phyloP scores from a whole-genome alignment of 2,113 vertebrate species.

The Ciconia stormi region DNA sequence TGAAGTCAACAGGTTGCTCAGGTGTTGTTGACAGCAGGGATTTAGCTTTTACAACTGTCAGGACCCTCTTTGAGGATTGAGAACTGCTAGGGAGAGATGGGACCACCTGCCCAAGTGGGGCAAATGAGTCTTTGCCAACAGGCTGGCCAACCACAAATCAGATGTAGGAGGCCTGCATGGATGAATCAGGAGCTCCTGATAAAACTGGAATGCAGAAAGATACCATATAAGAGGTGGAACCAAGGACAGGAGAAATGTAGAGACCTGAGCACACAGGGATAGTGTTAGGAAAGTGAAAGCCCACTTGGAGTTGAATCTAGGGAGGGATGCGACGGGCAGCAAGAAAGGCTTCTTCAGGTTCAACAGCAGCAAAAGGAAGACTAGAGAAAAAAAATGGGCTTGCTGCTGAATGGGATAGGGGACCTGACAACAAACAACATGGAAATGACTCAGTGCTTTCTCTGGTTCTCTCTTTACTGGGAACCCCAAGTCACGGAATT shows the following conservation, averaged over 20 bases:
- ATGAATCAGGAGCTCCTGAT: not conserved
- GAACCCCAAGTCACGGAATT: not conserved
- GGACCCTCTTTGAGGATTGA: not conserved
- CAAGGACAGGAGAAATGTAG: not conserved
- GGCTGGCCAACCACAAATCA: not conserved
- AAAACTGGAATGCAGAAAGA: not conserved
- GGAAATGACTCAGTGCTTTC: not conserved
- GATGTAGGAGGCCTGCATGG: not conserved
- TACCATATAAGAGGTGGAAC: not conserved
- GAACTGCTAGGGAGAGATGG: not conserved
- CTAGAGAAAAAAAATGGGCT: not conserved
- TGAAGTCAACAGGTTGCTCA: not conserved
- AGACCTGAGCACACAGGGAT: not conserved
- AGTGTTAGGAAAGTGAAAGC: not conserved
- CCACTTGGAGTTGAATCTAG: not conserved
- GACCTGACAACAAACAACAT: not conserved
- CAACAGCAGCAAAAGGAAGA: not conserved
- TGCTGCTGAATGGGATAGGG: not conserved
- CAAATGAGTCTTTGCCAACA: not conserved
- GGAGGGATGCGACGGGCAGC: not conserved
- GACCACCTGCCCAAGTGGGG: not conserved
- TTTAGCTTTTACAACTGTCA: not conserved
- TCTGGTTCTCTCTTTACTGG: not conserved
- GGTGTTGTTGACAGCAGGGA: not conserved
- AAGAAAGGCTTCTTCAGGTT: not conserved